Evolutionary conservation across 2,888 invertebrate species (phyloP).

Genomic region (Parthenolecanium corni): DNA sequence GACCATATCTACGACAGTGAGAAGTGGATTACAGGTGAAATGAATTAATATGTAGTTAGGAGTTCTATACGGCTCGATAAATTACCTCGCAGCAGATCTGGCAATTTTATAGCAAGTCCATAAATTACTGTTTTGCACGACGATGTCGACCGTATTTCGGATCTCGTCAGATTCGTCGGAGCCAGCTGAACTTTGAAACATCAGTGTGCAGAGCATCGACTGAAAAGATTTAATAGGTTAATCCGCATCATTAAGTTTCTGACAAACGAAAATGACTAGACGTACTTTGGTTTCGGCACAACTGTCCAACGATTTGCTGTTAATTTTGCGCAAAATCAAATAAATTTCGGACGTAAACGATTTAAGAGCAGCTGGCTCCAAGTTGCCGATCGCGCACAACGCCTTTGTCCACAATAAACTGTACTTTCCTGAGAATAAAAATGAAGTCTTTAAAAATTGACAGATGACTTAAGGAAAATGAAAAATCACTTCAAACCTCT

Average conservation of each 20-base stretch:
- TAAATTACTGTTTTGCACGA: constrained; percentile 32
- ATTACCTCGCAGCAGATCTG: constrained; percentile 63
- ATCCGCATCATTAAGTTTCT: no score
- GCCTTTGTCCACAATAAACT: constrained; percentile 51
- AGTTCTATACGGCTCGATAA: no score
- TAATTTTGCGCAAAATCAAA: constrained; percentile 29
- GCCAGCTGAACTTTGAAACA: constrained; percentile 68
- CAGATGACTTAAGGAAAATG: no score
- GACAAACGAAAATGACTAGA: constrained; percentile 32
- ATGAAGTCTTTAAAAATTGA: background rate
- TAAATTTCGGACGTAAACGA: constrained; percentile 48
- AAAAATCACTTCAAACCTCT: background rate
- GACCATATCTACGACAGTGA: constrained; percentile 52
- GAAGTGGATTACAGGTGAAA: background rate
- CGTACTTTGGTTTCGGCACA: constrained; percentile 40
- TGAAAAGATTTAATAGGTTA: constrained; percentile 30
- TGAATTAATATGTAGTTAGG: no score
- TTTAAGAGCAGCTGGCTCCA: constrained; percentile 47
- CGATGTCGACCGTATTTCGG: constrained; percentile 47
- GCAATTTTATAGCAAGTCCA: constrained; percentile 83
- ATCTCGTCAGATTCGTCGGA: constrained; percentile 53
- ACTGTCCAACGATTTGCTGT: constrained; percentile 40
- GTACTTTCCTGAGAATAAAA: constrained; percentile 19
- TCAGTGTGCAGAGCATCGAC: constrained; percentile 67
- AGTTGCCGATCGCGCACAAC: constrained; percentile 60